Evolutionary conservation across 2,888 invertebrate genomes (phyloP).

Genomic region (Epistrophella euchroma): DNA sequence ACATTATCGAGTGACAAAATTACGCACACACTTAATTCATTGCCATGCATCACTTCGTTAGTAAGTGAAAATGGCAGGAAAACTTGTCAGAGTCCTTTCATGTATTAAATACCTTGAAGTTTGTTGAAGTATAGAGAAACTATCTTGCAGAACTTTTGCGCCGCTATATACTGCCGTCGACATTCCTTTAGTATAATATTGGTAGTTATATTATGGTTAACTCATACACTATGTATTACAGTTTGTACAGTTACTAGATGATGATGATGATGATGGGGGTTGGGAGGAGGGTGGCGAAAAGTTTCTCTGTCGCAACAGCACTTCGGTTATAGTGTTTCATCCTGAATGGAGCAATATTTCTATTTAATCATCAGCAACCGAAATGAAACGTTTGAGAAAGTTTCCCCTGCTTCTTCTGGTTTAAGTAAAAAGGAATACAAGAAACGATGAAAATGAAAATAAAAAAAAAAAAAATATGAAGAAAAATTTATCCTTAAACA

Average conservation of each 20-base stretch:
- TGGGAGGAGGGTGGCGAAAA: constrained; percentile 3
- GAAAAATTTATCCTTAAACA: constrained; percentile 77
- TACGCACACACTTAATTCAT: constrained; percentile 47
- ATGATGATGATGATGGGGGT: not conserved
- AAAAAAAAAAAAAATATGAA: not conserved
- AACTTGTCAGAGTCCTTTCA: constrained; percentile 45
- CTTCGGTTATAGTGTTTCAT: constrained; percentile 27
- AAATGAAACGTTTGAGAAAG: constrained; percentile 47
- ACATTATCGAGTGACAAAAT: constrained; percentile 52
- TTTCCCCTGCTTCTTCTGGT: constrained; percentile 18
- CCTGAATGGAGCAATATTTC: constrained; percentile 34
- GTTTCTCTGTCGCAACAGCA: constrained; percentile 29
- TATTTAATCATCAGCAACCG: constrained; percentile 51
- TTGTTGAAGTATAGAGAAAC: constrained; percentile 9
- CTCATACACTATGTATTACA: constrained; percentile 11
- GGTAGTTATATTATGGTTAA: not conserved
- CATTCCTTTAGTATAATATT: not conserved
- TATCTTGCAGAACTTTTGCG: constrained; percentile 38
- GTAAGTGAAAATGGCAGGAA: constrained; percentile 38
- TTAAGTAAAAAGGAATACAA: constrained; percentile 10
- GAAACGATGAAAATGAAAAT: not conserved
- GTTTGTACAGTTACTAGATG: not conserved
- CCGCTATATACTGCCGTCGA: not conserved
- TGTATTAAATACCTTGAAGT: constrained; percentile 59
- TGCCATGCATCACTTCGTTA: constrained; percentile 28